Percentiles rank a stretch among this genome's conserved stretches.
phyloP scores from a whole-genome alignment of 2,113 vertebrate genomes.

The Notothenia coriiceps region DNA sequence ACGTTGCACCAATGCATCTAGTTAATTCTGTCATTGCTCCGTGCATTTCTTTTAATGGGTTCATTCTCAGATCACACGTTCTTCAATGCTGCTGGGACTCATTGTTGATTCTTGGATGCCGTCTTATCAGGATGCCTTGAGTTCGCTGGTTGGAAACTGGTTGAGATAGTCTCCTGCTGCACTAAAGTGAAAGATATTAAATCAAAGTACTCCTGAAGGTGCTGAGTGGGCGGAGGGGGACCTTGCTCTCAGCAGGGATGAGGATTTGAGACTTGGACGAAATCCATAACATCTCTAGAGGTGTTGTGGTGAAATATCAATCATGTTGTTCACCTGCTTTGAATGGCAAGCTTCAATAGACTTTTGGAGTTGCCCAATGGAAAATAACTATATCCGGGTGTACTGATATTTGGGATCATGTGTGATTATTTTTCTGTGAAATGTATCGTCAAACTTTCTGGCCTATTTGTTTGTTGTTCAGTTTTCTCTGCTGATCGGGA shows the following conservation, averaged over 20 bases:
- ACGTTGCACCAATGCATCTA: neutral
- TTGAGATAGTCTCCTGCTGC: slow-evolving; percentile 20
- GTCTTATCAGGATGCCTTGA: neutral
- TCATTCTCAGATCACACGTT: slow-evolving; percentile 17
- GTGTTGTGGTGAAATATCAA: slow-evolving; percentile 52
- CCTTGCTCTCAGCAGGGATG: slow-evolving; percentile 43
- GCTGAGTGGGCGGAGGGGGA: slow-evolving; percentile 1
- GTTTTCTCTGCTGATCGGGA: slow-evolving; percentile 11
- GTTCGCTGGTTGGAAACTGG: slow-evolving; percentile 23
- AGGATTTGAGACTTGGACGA: slow-evolving; percentile 44
- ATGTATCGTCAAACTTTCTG: too few species aligned
- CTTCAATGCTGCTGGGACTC: slow-evolving; percentile 9
- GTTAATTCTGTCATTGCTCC: slow-evolving; percentile 14
- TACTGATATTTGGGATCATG: slow-evolving; percentile 4
- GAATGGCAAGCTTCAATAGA: slow-evolving; percentile 16
- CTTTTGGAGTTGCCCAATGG: slow-evolving; percentile 35
- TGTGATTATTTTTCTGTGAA: neutral
- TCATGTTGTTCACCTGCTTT: slow-evolving; percentile 24
- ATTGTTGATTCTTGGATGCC: slow-evolving; percentile 3
- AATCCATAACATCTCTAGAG: slow-evolving; percentile 45
- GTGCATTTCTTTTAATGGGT: neutral
- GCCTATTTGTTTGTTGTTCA: neutral
- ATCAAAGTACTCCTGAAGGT: slow-evolving; percentile 37
- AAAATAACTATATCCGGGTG: neutral
- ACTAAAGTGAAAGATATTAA: slow-evolving; percentile 32